Percentiles rank a stretch among this genome's conserved stretches.
These are phyloP conservation scores for Apotomis capreana DNA, from an alignment of 2,888 invertebrate genomes.

Conservation along the genomic window DNA sequence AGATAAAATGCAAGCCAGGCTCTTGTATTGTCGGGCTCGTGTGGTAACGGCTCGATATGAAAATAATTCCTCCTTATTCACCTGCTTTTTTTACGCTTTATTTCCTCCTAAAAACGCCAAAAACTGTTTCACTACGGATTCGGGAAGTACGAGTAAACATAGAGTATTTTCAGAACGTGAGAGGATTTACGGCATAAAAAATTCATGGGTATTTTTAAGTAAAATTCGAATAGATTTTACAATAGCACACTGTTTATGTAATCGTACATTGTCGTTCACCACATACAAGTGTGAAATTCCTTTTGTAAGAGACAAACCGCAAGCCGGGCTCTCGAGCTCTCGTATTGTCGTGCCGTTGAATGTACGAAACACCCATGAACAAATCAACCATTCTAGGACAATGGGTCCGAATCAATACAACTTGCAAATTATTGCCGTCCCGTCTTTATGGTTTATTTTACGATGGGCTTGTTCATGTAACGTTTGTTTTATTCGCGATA, in stretches of 20 bases:
- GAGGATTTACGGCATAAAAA: neutral
- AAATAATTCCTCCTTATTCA: too few relatives aligned
- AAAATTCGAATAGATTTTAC: neutral
- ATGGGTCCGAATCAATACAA: constrained; percentile 40
- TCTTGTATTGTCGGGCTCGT: constrained; percentile 19
- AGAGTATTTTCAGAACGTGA: neutral
- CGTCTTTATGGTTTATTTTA: constrained; percentile 28
- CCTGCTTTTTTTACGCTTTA: too few relatives aligned
- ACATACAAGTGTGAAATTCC: constrained; percentile 30
- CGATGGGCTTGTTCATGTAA: constrained; percentile 20
- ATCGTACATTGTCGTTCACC: neutral
- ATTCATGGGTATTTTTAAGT: neutral
- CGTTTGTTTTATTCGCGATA: constrained; percentile 20
- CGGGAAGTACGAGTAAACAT: neutral
- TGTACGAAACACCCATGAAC: constrained; percentile 27
- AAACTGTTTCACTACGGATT: constrained; percentile 6
- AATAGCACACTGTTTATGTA: neutral
- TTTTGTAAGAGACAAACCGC: constrained; percentile 33
- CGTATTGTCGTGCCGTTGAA: constrained; percentile 28
- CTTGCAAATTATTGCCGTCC: constrained; percentile 39
- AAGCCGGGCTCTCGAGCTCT: constrained; percentile 8
- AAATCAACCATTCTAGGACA: constrained; percentile 40
- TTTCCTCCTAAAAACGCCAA: neutral
- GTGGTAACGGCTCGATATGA: too few relatives aligned
- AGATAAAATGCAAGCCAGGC: constrained; percentile 28